Evolutionary conservation across 1,140 invertebrate genomes (phyloP), one percentile per base, ranked within the genome.

Genomic region (Mesaphorura yosii): DNA sequence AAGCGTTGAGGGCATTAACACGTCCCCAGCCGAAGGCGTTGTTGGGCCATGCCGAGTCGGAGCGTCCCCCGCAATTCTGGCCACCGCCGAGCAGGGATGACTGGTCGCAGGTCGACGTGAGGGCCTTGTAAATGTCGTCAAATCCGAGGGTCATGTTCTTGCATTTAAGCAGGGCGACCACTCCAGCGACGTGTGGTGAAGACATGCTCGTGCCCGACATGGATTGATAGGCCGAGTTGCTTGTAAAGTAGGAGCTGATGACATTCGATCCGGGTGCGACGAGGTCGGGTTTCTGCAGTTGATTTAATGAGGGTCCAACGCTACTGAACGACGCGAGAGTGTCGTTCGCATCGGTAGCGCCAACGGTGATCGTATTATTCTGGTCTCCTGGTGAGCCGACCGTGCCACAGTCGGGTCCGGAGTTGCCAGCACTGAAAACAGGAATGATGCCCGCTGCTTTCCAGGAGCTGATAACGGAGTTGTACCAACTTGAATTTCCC

Each of bases 271-370:
- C 58, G 4, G 59, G 59, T 5, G 55, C 59, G 14, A 40, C 20
- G 2, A 61, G 6, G 7, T 61, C 59, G 2, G 54, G 54, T 46
- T 56, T 56, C 2, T 46, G 17, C 31, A 34, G n/a, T 34, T n/a
- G 10, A 17, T 10, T 22, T 7, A 17, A 4, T n/a, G 28, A 19
- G 19, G 54, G 54, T 1, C 54, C 54, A 14, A n/a, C 34, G 6
- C 40, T 26, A 1, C 39, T 45, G 22, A 49, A 49, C 4, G 1
- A 6, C 6, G 55, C 17, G n/a, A 51, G 12, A 10, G 3, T 22
- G 22, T 48, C 45, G 14, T 51, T 15, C 2, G 7, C 6, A 3
- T 5, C 23, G 2, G 48, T 45, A n/a, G 47, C 12, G 17, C 53
- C 53, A 25, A 52, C 55, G 6, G 23, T 44, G 42, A 57, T 52